Evolutionary conservation across 1,140 invertebrate species (phyloP).

Genomic region (Brachionus plicatilis): DNA sequence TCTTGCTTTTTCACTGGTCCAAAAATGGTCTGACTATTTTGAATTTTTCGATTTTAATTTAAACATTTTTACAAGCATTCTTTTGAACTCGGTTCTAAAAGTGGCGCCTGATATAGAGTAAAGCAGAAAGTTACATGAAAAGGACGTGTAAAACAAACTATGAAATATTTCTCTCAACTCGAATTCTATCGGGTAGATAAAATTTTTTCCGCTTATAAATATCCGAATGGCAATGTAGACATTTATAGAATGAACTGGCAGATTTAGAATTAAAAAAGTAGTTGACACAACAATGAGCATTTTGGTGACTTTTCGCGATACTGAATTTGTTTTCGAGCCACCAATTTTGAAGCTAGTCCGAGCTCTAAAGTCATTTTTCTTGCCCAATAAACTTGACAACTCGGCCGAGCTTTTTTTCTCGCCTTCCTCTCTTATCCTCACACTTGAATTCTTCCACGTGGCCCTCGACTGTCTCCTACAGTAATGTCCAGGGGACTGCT

Average conservation of each 20-base stretch:
- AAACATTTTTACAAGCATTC: neutral
- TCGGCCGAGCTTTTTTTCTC: neutral
- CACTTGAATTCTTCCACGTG: neutral
- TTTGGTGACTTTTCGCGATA: constrained; percentile 24
- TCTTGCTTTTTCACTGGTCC: neutral
- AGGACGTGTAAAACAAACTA: constrained; percentile 12
- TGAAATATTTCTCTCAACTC: constrained; percentile 13
- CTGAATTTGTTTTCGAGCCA: neutral
- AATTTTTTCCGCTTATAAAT: constrained; percentile 6
- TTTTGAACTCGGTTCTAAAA: constrained; percentile 34
- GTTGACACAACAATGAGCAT: constrained; percentile 33
- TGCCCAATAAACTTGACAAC: neutral
- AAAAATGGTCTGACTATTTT: neutral
- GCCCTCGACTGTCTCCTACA: neutral
- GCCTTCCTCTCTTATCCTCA: neutral
- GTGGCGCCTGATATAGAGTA: constrained; percentile 36
- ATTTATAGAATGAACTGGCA: constrained; percentile 31
- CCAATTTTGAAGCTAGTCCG: constrained; percentile 6
- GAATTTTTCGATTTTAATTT: neutral
- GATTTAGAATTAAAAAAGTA: constrained; percentile 34
- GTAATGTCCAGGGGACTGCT: neutral
- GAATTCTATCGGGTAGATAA: neutral
- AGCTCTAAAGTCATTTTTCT: neutral
- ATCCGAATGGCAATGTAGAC: constrained; percentile 2
- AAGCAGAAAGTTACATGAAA: constrained; percentile 36